Percentiles rank a stretch among this genome's conserved stretches.
Conservation (phyloP, 2,797 vertebrate species). For the Crypturellus tataupa region DNA sequence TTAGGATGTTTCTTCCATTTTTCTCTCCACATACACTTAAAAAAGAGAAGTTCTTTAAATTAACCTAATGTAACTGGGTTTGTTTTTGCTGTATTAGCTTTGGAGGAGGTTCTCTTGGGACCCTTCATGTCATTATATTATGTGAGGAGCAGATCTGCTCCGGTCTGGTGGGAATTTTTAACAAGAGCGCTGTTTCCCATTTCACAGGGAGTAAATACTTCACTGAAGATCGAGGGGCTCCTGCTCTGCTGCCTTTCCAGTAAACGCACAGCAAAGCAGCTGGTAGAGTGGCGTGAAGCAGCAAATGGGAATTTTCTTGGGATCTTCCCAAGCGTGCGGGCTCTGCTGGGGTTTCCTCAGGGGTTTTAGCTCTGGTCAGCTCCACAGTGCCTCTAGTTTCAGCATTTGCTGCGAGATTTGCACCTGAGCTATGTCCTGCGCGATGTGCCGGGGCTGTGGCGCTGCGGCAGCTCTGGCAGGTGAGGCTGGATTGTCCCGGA, state of each 20-base stretch:
- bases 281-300: not conserved
- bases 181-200: slow-evolving; percentile 47
- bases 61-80: slow-evolving; percentile 68
- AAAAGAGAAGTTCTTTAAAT: slow-evolving; percentile 65
- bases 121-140: slow-evolving; percentile 46
- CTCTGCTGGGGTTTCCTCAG: not conserved
- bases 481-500: not conserved
- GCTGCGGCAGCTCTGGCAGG: rapidly evolving
- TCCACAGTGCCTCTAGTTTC: not conserved
- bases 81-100: slow-evolving; percentile 68
- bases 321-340: not conserved
- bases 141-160: slow-evolving; percentile 58
- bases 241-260: not conserved
- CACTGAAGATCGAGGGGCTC: slow-evolving; percentile 17
- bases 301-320: not conserved
- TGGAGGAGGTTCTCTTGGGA: slow-evolving; percentile 56
- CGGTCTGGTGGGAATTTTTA: slow-evolving; percentile 53
- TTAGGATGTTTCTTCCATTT: slow-evolving; percentile 46
- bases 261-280: not conserved
- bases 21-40: slow-evolving; percentile 31
- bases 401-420: not conserved
- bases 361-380: not conserved
- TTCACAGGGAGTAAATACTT: slow-evolving; percentile 45
- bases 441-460: not conserved
- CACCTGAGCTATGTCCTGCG: not conserved